phyloP scores from a whole-genome alignment of 1,140 invertebrate species.

The Drosophila pachea region DNA sequence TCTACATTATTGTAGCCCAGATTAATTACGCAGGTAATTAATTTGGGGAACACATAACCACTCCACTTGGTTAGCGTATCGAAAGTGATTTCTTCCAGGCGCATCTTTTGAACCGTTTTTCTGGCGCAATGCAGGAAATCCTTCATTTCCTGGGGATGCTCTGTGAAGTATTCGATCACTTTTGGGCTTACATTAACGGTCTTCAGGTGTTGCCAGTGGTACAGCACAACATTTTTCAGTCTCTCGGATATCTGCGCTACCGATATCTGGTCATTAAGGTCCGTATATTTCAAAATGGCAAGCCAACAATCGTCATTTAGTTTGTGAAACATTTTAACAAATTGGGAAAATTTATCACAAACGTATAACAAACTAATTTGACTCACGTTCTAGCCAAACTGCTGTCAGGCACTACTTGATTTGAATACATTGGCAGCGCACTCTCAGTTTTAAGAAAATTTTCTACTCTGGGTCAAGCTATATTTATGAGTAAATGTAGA shows the following conservation, averaged over 20 bases:
- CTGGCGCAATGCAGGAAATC: constrained; percentile 30
- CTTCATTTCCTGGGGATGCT: constrained; percentile 20
- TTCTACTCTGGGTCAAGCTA: no score
- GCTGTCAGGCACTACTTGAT: not conserved
- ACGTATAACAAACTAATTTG: not conserved
- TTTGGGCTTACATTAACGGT: not conserved
- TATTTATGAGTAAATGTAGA: no score
- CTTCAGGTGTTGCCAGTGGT: constrained; percentile 29
- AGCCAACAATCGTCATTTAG: constrained; percentile 45
- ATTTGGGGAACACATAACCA: constrained; percentile 29
- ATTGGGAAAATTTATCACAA: not conserved
- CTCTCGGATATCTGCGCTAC: constrained; percentile 10
- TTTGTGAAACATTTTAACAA: constrained; percentile 13
- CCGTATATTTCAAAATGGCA: constrained; percentile 30
- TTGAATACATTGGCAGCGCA: no score
- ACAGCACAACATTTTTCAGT: constrained; percentile 17
- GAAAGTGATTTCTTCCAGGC: not conserved
- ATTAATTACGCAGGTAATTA: constrained; percentile 23
- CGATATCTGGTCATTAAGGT: constrained; percentile 36
- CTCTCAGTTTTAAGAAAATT: no score
- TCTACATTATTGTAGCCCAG: constrained; percentile 5
- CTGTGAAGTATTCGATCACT: constrained; percentile 8
- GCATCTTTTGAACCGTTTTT: constrained; percentile 27
- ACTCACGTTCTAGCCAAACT: no score
- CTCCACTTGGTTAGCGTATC: constrained; percentile 20